These are phyloP conservation scores for Agraylea sexmaculata DNA, from an alignment of 1,140 invertebrate species.

Conservation along the genomic window DNA sequence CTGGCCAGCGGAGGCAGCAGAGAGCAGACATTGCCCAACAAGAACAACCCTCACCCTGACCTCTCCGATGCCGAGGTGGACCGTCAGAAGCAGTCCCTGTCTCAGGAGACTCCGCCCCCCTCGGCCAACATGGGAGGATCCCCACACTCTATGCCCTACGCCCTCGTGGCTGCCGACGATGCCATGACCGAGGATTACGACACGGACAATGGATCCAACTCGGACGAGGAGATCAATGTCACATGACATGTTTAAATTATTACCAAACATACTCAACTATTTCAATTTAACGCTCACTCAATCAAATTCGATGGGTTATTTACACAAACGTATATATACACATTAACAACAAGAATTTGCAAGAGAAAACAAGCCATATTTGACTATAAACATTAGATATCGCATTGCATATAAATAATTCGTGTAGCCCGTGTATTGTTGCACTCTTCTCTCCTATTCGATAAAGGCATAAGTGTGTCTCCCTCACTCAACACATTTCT, in stretches of 20 bases:
- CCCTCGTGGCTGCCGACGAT: slow-evolving; percentile 40
- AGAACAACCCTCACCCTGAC: slow-evolving; percentile 94
- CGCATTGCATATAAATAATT: too few relatives aligned
- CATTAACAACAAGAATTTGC: too few relatives aligned
- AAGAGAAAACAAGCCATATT: too few relatives aligned
- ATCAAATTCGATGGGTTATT: too few relatives aligned
- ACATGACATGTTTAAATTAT: slow-evolving; percentile 52
- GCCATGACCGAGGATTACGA: slow-evolving; percentile 44
- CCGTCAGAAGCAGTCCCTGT: slow-evolving; percentile 51
- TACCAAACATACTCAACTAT: too few relatives aligned
- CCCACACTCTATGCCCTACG: slow-evolving; percentile 25
- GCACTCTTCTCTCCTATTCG: too few relatives aligned
- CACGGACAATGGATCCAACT: slow-evolving; percentile 57
- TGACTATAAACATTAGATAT: too few relatives aligned
- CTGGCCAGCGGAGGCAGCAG: slow-evolving; percentile 83
- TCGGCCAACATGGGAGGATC: slow-evolving; percentile 14
- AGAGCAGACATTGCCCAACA: slow-evolving; percentile 90
- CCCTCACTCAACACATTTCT: too few relatives aligned
- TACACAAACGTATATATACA: too few relatives aligned
- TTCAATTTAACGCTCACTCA: too few relatives aligned
- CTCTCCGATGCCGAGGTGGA: slow-evolving; percentile 80
- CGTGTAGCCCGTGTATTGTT: too few relatives aligned
- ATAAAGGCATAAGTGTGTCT: too few relatives aligned
- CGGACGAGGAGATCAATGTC: slow-evolving; percentile 71
- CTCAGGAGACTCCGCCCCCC: slow-evolving; percentile 34